Evolutionary conservation across 2,797 vertebrate genomes (phyloP), one percentile per base, ranked within the genome.

Genomic region (Perodicticus potto): DNA sequence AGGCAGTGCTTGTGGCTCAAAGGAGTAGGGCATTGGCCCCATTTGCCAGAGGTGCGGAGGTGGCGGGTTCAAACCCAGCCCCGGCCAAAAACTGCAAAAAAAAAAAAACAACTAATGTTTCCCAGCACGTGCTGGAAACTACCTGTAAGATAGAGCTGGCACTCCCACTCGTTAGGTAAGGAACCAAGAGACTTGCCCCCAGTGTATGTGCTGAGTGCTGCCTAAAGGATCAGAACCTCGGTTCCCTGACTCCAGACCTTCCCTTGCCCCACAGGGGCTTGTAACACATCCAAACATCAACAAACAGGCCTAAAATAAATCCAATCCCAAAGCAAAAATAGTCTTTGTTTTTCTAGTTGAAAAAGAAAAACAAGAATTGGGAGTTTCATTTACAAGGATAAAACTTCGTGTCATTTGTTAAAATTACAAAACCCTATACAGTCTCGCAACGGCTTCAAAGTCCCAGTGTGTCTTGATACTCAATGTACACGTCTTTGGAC

Each of bases 311-410:
- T 43, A 78, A 95, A 96, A 92, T 89, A 89, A 76, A 86, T 61
- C 45, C 61, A 27, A 40, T 53, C 27, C 86, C 57, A 73, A 86
- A 77, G 49, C 82, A 94, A 92, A 93, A 95, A 86, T 37, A 45
- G 23, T 57, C 55, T 87, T 90, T 29, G 34, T 74, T 86, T 94
- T 72, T 92, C 83, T 84, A 59, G 53, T 76, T 89, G 20, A 86
- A 32, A 95, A 83, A 86, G 70, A 84, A 84, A 96, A 94, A 92
- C 65, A 85, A 91, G 19, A 83, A 94, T 49, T 67, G 1, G 53
- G 23, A 92, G 61, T 95, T 91, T 81, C 40, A 67, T 74, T 80
- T 76, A 20, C 61, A 82, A 92, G 63, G 57, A 86, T 61, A 49
- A 91, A 86, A 73, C 53, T 29, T 73, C 73, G 25, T 37, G 45